Base-by-base conservation (phyloP, 1,140 invertebrate genomes). In the Odontomachus brunneus region DNA sequence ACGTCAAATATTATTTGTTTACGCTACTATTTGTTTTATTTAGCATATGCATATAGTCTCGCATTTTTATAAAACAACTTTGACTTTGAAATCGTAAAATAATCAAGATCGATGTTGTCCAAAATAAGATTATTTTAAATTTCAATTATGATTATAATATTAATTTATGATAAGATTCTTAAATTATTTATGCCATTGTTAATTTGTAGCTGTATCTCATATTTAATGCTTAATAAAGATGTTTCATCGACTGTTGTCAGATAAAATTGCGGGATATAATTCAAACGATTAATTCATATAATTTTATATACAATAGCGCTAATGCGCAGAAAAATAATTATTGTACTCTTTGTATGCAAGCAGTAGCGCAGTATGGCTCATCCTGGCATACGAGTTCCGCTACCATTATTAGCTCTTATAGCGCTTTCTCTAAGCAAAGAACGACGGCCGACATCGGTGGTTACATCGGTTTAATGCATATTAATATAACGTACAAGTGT, bases 401-500 rank as follows among this genome's bases (percentile, higher is more conserved):
- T 14, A 95, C 96, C 1, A 97, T 99, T 78, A 95, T 96, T 62
- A 97, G 97, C 89, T 97, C 97, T 60, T 99, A 99, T 95, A 96
- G 97, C 89, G 98, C 98, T 59, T 99, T 98, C 93, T 98, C 98
- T 66, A 96, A 96, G 73, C 97, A 99, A 91, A 97, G 98, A 91
- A 95, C 99, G 48, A 95, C 96, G 80, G 98, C 98, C 62, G 96
- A 97, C 93, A 96, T 99, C 74, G 98, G 97, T 9, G 97, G 99
- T 29, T 97, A 98, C 91, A 97, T 99, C 87, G 99, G 99, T 38
- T 95, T 99, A 15, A 97, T 97, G 90, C 98, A 99, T 93, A 97
- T 99, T 92, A 99, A 99, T 93, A 98, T 99, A 84, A 99, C 99
- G 38, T 96, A 99, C 74, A 96, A 96, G 95, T 97, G 98, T 99